Evolutionary conservation across 2,888 invertebrate genomes (phyloP), one percentile per base, ranked within the genome.

Genomic region (Aphidius colemani): DNA sequence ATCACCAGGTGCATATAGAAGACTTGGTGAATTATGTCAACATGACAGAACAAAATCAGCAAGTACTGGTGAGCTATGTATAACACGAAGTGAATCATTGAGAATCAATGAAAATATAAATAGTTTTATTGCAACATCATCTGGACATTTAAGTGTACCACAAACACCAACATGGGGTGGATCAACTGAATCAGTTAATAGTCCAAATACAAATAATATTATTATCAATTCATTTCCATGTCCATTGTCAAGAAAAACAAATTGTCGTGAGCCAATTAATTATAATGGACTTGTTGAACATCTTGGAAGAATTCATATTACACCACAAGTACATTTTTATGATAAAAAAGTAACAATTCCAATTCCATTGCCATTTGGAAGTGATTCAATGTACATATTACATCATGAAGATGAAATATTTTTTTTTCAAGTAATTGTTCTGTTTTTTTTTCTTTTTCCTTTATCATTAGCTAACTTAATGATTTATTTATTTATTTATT

Each of bases 41-140:
- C 68, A 70, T 40, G 79, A 81, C 63, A 72, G 81, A 8, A 62
- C 72, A 0, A 82, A 81, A 67, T 82, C 81, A 0, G 81, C 81
- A 0, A 81, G 81, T 55, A 81, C 79, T 2, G 79, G 81, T 7
- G 79, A 81, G 68, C 67, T 82, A 1, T 74, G 45, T 49, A 63
- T 63, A 44, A 41, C 8, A 57, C 53, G 48, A 56, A 61, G 49
- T 57, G 63, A 61, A 43, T 45, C 41, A 7, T 10, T 51, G 51
- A 43, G 10, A 5, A 39, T 44, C 46, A 43, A n/a, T 8, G 7
- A 30, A 7, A 53, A 6, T 13, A 39, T 49, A 13, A 55, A 60
- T 7, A 55, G 50, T 60, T 64, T 61, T 57, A 64, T 44, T 9
- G 7, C 62, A 3, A 62, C 58, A 7, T 44, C 64, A 5, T 58